Evolutionary conservation across 1,140 invertebrate genomes (phyloP), one percentile per base, ranked within the genome.

Genomic region (Eufriesea mexicana): DNA sequence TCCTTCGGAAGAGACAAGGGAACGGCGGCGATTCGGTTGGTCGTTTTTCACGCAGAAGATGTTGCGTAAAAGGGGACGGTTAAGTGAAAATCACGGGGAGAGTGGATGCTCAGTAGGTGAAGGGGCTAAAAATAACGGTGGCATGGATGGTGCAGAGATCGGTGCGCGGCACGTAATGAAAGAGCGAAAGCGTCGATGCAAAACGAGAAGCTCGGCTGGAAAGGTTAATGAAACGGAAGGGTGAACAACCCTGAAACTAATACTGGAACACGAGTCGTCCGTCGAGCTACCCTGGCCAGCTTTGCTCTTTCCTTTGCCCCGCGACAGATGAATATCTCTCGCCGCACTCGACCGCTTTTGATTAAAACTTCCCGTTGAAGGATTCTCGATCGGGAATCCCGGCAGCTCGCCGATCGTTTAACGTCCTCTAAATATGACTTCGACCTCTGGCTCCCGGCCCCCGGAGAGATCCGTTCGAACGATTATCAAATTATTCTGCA

Each of bases 151-250:
- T 76, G 74, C 23, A 54, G 72, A 77, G 57, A 68, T 54, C 80
- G 55, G 51, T 70, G 73, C 64, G 45, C 55, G 55, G 45, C 54
- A 28, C 51, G 64, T 83, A 83, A 82, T 66, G 79, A 82, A 66
- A 82, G 72, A 67, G 72, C 71, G 71, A 75, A 57, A 75, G 72
- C 72, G 79, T 82, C 72, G 72, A 51, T 76, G 79, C 79, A 82
- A 75, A 76, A 57, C 79, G 75, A 62, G 42, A 59, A 73, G 59
- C 76, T 75, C 72, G 79, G 67, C 62, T 47, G 51, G 86, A 83
- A 68, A 59, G 79, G 84, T 89, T 92, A 94, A 93, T 93, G 93
- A 93, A 93, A 91, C 91, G 94, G 94, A 92, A 94, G 93, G 91
- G 93, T 95, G 83, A 87, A 88, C 77, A 88, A 90, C 83, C 86